Evolutionary conservation across 2,797 vertebrate species (phyloP), one percentile per base, ranked within the genome.

Genomic region (Bucorvus abyssinicus): DNA sequence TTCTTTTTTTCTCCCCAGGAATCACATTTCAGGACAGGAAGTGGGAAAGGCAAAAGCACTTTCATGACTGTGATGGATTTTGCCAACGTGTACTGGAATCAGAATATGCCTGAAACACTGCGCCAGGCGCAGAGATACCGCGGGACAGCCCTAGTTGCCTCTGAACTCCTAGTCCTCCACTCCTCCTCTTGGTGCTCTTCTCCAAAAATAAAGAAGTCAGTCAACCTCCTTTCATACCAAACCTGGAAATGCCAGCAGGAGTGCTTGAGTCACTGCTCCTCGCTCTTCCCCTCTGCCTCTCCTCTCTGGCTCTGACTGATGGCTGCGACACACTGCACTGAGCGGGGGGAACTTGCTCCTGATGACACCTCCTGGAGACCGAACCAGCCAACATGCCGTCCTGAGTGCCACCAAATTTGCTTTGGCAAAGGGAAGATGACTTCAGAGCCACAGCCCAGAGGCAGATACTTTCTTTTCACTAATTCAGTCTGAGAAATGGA

Each of bases 11-110:
- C 5, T 9, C 7, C 10, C 32, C 4, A n/a, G 23, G 40, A 89
- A 70, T 12, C 1, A 0, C 13, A 17, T 29, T 92, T 70, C 6
- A 8, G 40, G 81, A 24, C 17, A 36, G 63, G 42, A 57, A 79
- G 52, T 4, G 2, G n/a, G 56, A 82, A 82, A 90, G 50, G 65
- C 49, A 42, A 55, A 40, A 63, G 60, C 23, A 15, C 16, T 55
- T 90, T 47, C 29, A 61, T 7, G 32, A 44, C 60, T 36, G 8
- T 22, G 52, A 74, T 32, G 67, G 55, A 15, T 82, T 87, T 56
- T 79, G 47, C 29, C 89, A 68, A 4, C 0, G 0, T 0, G 2
- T 15, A 42, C 47, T 23, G 8, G 71, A 57, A 27, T 15, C 36
- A 16, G 59, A 49, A 65, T 42, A 69, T 0, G 1, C 73, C 63